Percentiles rank a stretch among this genome's conserved stretches.
phyloP scores from a whole-genome alignment of 2,113 vertebrate genomes.

The Mormoops blainvillei region DNA sequence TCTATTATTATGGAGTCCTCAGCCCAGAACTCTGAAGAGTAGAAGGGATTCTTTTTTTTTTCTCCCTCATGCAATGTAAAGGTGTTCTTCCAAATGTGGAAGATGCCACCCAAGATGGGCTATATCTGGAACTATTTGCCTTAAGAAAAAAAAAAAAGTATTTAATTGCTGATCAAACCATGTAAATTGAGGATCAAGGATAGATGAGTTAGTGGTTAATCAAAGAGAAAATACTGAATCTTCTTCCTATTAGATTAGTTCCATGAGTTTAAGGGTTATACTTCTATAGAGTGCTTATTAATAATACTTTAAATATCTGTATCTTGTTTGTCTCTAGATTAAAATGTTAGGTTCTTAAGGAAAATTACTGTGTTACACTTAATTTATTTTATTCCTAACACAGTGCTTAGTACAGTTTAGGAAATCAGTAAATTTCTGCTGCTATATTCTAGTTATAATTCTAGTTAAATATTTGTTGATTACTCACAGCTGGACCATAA shows the following conservation, averaged over 20 bases:
- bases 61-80: background rate
- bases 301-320: background rate
- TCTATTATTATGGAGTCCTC: background rate
- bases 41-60: background rate
- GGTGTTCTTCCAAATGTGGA: background rate
- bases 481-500: background rate
- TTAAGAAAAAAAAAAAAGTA: background rate
- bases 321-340: background rate
- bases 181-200: background rate
- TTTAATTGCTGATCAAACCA: background rate
- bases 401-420: background rate
- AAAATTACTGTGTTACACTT: background rate
- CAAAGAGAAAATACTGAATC: background rate
- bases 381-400: background rate
- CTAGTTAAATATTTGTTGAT: background rate
- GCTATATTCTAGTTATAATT: background rate
- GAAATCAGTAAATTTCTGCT: background rate
- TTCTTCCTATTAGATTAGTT: background rate
- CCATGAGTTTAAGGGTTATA: background rate
- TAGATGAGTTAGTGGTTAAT: background rate
- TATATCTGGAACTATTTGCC: background rate
- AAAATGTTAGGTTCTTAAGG: background rate
- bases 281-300: background rate
- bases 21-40: background rate
- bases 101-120: background rate